phyloP scores from a whole-genome alignment of 2,797 vertebrate genomes.

The Sebastes iracundus region DNA sequence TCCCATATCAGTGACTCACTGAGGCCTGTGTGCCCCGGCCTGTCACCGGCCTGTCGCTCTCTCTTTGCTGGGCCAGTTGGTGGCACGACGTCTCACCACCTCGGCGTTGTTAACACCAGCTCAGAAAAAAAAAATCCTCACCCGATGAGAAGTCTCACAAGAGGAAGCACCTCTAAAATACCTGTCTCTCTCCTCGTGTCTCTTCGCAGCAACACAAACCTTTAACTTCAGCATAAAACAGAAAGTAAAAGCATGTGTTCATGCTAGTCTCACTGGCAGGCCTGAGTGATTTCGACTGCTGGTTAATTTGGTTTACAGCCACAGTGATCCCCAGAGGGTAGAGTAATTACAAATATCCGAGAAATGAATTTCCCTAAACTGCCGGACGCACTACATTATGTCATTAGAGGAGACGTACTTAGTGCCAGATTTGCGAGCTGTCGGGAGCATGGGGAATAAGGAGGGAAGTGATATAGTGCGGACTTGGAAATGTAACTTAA shows the following conservation, averaged over 20 bases:
- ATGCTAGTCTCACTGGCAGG: neutral
- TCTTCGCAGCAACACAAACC: neutral
- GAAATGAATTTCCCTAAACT: conserved; percentile 45
- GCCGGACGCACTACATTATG: conserved; percentile 36
- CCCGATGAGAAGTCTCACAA: neutral
- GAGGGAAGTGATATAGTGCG: conserved; percentile 6
- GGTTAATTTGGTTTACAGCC: conserved; percentile 26
- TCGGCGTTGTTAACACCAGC: conserved; percentile 49
- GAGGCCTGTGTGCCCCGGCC: conserved; percentile 69
- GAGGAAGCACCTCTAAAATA: conserved; percentile 11
- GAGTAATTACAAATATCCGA: conserved; percentile 41
- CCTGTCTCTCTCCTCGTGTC: neutral
- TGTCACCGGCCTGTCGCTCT: conserved; percentile 76
- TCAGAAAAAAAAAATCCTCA: conserved; percentile 14
- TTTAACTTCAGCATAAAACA: neutral
- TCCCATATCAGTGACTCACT: conserved; percentile 79
- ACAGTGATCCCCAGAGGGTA: conserved; percentile 6
- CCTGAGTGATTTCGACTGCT: conserved; percentile 9
- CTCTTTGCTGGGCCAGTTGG: conserved; percentile 51
- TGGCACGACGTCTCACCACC: conserved; percentile 51
- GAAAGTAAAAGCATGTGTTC: neutral
- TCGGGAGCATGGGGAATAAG: conserved; percentile 28
- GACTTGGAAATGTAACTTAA: conserved; percentile 35
- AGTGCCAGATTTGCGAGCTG: conserved; percentile 34
- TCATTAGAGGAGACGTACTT: conserved; percentile 28